Percentiles rank a stretch among this genome's conserved stretches.
Evolutionary conservation across 1,140 invertebrate genomes (phyloP).

Genomic region (Lethrus apterus): DNA sequence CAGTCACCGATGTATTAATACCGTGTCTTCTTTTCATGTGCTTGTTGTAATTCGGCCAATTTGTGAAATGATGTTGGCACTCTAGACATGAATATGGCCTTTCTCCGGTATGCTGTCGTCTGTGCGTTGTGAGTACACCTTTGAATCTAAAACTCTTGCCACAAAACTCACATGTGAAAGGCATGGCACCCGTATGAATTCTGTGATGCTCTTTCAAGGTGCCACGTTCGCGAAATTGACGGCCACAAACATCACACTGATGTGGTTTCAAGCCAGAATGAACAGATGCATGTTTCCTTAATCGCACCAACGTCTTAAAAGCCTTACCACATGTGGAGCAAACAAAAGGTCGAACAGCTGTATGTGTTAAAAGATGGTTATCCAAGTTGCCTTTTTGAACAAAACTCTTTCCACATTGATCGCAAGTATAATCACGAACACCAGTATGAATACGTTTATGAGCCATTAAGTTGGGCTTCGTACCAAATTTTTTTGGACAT

Average conservation of each 20-base stretch:
- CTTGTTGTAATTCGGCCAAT: conserved; percentile 71
- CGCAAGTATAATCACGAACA: conserved; percentile 48
- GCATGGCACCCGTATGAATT: conserved; percentile 81
- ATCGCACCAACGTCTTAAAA: conserved; percentile 46
- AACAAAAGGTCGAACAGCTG: conserved; percentile 38
- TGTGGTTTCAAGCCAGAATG: conserved; percentile 67
- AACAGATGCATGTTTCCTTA: conserved; percentile 42
- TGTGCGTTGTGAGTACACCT: conserved; percentile 58
- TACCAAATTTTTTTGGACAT: conserved; percentile 47
- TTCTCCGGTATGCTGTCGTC: conserved; percentile 56
- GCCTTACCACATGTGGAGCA: conserved; percentile 44
- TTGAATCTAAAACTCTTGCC: conserved; percentile 65
- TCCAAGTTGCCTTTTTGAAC: conserved; percentile 54
- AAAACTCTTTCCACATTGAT: conserved; percentile 55
- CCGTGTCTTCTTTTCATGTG: conserved; percentile 66
- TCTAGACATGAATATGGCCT: conserved; percentile 52
- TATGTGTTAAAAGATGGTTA: conserved; percentile 52
- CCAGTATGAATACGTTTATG: conserved; percentile 51
- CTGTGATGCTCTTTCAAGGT: conserved; percentile 54
- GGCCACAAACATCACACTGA: conserved; percentile 65
- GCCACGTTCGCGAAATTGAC: conserved; percentile 59
- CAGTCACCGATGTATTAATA: conserved; percentile 46
- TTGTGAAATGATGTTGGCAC: conserved; percentile 64
- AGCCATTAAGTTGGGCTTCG: conserved; percentile 51
- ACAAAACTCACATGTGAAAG: conserved; percentile 65